These are phyloP conservation scores for Epinephelus awoara DNA, from an alignment of 2,797 vertebrate species.

Conservation along the genomic window DNA sequence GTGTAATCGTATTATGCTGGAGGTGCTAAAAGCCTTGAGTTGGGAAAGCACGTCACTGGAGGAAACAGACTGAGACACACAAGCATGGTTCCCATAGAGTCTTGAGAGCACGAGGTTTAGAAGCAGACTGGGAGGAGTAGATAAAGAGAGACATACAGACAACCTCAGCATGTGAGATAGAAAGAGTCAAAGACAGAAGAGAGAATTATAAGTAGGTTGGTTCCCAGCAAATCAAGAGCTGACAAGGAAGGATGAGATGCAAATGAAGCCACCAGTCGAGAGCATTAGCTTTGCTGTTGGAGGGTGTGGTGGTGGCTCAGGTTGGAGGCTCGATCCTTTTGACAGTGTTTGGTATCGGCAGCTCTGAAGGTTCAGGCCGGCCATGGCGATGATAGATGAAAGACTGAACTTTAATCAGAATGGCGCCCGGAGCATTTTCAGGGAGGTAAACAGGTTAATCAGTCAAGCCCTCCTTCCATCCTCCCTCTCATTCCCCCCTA, in stretches of 20 bases:
- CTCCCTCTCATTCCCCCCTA: slow-evolving; percentile 68
- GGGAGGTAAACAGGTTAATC: slow-evolving; percentile 88
- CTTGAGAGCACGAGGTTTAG: slow-evolving; percentile 48
- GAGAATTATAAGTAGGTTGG: slow-evolving; percentile 53
- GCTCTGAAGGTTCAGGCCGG: slow-evolving; percentile 59
- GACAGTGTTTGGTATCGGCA: slow-evolving; percentile 63
- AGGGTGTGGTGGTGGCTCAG: slow-evolving; percentile 37
- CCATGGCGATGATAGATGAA: slow-evolving; percentile 85
- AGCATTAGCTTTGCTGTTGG: slow-evolving; percentile 56
- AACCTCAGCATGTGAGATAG: slow-evolving; percentile 41
- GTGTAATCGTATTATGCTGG: slow-evolving; percentile 80
- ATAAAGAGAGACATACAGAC: slow-evolving; percentile 34
- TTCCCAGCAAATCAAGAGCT: slow-evolving; percentile 52
- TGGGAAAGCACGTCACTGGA: slow-evolving; percentile 63
- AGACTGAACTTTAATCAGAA: slow-evolving; percentile 88
- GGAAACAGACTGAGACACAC: slow-evolving; percentile 55
- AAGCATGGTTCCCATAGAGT: slow-evolving; percentile 9
- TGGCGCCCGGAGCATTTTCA: slow-evolving; percentile 84
- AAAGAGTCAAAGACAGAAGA: slow-evolving; percentile 26
- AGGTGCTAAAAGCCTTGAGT: slow-evolving; percentile 78
- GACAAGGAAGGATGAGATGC: slow-evolving; percentile 71
- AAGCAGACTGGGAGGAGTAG: slow-evolving; percentile 43
- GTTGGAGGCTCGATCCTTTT: slow-evolving; percentile 36
- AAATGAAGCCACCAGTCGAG: slow-evolving; percentile 63
- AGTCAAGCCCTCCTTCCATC: slow-evolving; percentile 83